Base-by-base conservation (phyloP, 2,888 invertebrate genomes). In the Zelleria hepariella region DNA sequence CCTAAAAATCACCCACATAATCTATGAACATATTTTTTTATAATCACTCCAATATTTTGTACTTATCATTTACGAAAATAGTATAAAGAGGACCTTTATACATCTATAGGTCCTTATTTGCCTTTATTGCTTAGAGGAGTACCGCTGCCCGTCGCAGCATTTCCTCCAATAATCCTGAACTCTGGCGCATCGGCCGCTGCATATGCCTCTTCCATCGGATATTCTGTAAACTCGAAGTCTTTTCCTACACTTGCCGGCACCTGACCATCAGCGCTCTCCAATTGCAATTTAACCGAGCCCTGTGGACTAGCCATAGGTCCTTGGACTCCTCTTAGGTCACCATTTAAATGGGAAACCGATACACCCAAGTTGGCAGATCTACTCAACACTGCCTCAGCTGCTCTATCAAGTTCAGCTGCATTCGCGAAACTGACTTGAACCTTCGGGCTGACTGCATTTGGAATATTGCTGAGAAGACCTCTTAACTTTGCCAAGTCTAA, bases 111-210 rank as follows among this genome's bases (percentile, higher is more conserved):
- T 2, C 32, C 32, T 42, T 10, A 42, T 42, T 42, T 42, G 2
- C 49, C 49, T 49, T 49, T 49, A 4, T n/a, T 49, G 18, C 21
- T 49, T 7, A 87, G 57, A 15, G 85, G 82, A 1, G 75, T 69
- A 0, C 86, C 86, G 62, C 84, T 86, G 5, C 78, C 73, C 0
- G 78, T 82, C 0, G 86, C 86, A 6, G 82, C 70, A 23, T 67
- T 70, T 1, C 86, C 86, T 2, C 86, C 86, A 27, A 87, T 73
- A 7, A 87, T 86, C 62, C 79, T 77, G 60, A 71, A 74, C 32
- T 66, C 73, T n/a, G 71, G 75, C 23, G 2, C 10, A 42, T 15
- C 32, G 15, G 32, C 32, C 15, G 32, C 32, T 5, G 32, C 10
- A 10, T 42, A 15, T 15, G 32, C 32, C 32, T 42, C 32, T 3